These are phyloP conservation scores for Pan paniscus DNA, from an alignment of 2,113 vertebrate species.

Conservation along the genomic window DNA sequence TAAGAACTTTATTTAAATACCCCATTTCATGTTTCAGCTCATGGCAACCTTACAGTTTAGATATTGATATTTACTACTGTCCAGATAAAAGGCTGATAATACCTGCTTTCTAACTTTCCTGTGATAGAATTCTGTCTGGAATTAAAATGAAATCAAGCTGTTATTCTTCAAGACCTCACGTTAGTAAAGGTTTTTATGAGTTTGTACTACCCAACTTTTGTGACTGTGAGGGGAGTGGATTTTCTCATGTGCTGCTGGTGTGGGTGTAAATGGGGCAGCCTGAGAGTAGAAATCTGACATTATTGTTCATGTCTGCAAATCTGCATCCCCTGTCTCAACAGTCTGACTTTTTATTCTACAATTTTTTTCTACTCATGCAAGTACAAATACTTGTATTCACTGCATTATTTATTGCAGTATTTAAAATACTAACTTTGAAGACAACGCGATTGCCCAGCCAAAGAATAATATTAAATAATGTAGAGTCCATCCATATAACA, in stretches of 20 bases:
- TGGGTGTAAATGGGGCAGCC: rapidly evolving
- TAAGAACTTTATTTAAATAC: not conserved
- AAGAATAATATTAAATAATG: not conserved
- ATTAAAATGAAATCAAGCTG: not conserved
- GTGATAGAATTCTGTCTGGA: not conserved
- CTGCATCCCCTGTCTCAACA: not conserved
- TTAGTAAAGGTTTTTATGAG: not conserved
- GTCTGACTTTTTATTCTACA: not conserved
- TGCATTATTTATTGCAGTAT: not conserved
- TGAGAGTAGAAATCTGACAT: not conserved
- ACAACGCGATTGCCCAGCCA: not conserved
- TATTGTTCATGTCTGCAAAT: not conserved
- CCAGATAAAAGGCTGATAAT: too few relatives aligned
- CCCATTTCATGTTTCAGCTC: not conserved
- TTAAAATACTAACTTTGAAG: not conserved
- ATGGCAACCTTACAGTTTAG: too few relatives aligned
- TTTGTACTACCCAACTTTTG: too few relatives aligned
- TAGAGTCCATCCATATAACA: not conserved
- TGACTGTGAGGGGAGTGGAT: rapidly evolving
- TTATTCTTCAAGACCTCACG: not conserved
- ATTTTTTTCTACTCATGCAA: not conserved
- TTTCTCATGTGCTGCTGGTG: rapidly evolving
- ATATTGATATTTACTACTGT: rapidly evolving
- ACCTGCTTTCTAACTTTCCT: rapidly evolving
- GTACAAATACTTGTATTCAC: not conserved